Evolutionary conservation across 2,797 vertebrate genomes (phyloP).

Genomic region (Siniperca scherzeri): DNA sequence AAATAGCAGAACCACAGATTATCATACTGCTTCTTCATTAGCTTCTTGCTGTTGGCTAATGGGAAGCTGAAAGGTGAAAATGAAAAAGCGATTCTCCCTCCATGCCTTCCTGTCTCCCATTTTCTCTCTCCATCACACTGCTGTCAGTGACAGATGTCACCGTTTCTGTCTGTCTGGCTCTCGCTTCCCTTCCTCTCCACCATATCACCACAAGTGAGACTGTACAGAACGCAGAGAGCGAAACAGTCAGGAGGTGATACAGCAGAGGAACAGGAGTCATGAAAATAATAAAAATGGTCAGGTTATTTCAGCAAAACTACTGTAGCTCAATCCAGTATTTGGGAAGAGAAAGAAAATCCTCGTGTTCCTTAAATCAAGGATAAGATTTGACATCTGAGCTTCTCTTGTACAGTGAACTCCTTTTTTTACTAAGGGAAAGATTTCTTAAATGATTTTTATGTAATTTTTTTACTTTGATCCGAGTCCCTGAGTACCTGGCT

Average conservation of each 20-base stretch:
- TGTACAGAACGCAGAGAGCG: conserved; percentile 37
- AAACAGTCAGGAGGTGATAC: conserved; percentile 54
- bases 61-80: conserved; percentile 77
- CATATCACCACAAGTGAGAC: conserved; percentile 51
- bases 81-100: conserved; percentile 71
- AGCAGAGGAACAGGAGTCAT: conserved; percentile 58
- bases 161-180: conserved; percentile 64
- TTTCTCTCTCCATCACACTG: conserved; percentile 66
- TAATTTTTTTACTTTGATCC: conserved; percentile 24
- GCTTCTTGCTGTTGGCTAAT: conserved; percentile 74
- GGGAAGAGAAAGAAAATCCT: conserved; percentile 35
- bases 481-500: conserved; percentile 13
- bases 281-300: conserved; percentile 58
- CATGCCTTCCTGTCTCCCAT: conserved; percentile 55
- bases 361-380: conserved; percentile 58
- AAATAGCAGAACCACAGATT: conserved; percentile 67
- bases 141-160: conserved; percentile 76
- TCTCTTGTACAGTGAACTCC: conserved; percentile 27
- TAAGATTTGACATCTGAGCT: conserved; percentile 24
- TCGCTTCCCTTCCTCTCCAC: conserved; percentile 46
- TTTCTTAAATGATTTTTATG: conserved; percentile 15
- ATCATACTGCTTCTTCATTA: conserved; percentile 74
- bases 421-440: background rate
- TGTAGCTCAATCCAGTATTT: conserved; percentile 49
- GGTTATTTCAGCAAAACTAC: conserved; percentile 59